Percentiles rank a stretch among this genome's conserved stretches.
Conservation (phyloP, 2,888 invertebrate species). For the Eupithecia exiguata region DNA sequence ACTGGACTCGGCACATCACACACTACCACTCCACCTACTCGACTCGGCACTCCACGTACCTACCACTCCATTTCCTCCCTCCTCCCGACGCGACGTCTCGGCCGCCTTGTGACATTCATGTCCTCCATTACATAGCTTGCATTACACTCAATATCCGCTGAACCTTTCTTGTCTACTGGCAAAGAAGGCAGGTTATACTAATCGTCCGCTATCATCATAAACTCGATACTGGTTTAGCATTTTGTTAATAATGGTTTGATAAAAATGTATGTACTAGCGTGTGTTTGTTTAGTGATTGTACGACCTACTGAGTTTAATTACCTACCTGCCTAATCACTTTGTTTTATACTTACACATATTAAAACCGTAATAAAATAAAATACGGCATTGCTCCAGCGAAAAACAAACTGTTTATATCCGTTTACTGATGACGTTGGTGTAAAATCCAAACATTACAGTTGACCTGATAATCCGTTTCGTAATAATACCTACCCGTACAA, state of each 20-base stretch:
- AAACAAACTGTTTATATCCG: background rate
- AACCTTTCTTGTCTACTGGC: background rate
- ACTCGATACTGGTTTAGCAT: background rate
- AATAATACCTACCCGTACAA: too few relatives aligned
- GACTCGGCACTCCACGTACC: too few relatives aligned
- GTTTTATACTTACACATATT: too few relatives aligned
- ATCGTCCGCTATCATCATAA: background rate
- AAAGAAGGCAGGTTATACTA: background rate
- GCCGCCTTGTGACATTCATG: too few relatives aligned
- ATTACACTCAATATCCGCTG: background rate
- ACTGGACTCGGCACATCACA: conserved; percentile 2
- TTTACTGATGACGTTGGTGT: too few relatives aligned
- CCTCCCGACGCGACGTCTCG: too few relatives aligned
- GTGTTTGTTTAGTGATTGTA: background rate
- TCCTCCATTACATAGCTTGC: background rate
- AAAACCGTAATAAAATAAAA: background rate
- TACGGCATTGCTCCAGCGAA: background rate
- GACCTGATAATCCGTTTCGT: too few relatives aligned
- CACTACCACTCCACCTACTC: background rate
- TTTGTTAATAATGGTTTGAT: background rate
- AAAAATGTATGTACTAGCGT: background rate
- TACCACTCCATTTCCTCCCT: too few relatives aligned
- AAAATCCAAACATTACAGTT: too few relatives aligned
- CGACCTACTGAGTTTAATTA: background rate
- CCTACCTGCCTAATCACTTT: background rate